Evolutionary conservation across 2,113 vertebrate genomes (phyloP).

Genomic region (Isichthys henryi): DNA sequence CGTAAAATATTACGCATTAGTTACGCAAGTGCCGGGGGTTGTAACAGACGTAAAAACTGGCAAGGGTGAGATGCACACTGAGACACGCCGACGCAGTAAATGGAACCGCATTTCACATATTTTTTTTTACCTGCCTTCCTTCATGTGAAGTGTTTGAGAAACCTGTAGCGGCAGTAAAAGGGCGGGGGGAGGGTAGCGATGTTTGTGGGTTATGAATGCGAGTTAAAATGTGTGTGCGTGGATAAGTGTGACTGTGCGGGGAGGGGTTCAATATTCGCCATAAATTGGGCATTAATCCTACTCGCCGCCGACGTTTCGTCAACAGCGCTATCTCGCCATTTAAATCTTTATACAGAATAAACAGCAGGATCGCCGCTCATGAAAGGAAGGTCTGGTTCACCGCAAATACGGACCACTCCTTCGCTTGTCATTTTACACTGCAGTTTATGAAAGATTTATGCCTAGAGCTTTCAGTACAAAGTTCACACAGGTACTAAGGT

Average conservation of each 20-base stretch:
- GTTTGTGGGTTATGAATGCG: background rate
- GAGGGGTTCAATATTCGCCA: background rate
- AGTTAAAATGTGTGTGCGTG: background rate
- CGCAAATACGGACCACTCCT: conserved; percentile 20
- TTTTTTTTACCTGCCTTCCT: background rate
- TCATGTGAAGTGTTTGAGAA: background rate
- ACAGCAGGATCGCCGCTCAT: conserved; percentile 15
- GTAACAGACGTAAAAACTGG: background rate
- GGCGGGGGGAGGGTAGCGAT: background rate
- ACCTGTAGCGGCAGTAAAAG: background rate
- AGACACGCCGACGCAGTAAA: background rate
- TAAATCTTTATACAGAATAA: conserved; percentile 14
- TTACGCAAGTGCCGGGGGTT: background rate
- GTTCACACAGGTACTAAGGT: conserved; percentile 16
- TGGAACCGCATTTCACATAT: background rate
- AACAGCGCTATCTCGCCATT: conserved; percentile 20
- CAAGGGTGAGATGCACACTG: background rate
- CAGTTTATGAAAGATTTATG: conserved; percentile 18
- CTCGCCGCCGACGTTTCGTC: conserved; percentile 13
- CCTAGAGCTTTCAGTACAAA: conserved; percentile 9
- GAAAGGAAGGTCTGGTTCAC: conserved; percentile 7
- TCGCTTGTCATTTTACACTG: conserved; percentile 14
- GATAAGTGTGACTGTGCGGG: background rate
- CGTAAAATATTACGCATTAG: background rate
- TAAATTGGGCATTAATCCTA: conserved; percentile 8